These are phyloP conservation scores for Harpalus rufipes DNA, from an alignment of 2,888 invertebrate genomes.

Conservation along the genomic window DNA sequence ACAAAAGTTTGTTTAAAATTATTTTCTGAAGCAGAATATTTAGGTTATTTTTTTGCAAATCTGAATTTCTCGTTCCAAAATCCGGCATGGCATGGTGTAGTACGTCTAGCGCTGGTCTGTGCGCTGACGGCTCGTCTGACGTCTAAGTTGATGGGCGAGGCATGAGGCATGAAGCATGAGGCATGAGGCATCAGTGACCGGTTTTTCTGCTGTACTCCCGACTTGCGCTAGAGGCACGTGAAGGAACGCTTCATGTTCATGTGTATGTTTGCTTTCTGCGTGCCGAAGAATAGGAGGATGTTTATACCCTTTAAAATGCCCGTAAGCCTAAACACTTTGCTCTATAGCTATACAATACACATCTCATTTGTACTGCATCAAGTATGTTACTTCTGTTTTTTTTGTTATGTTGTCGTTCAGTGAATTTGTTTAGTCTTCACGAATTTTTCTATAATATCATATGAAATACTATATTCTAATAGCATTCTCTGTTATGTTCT, in stretches of 20 bases:
- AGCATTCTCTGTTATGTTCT: no score
- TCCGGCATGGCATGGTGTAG: not conserved
- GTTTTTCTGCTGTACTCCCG: constrained; percentile 11
- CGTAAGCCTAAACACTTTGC: not conserved
- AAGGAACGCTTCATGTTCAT: constrained; percentile 14
- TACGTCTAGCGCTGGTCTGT: not conserved
- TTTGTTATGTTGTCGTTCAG: no score
- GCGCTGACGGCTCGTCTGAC: constrained; percentile 7
- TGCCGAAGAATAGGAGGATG: constrained; percentile 4
- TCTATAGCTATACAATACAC: no score
- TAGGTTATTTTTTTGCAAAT: not conserved
- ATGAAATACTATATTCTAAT: no score
- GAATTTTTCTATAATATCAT: no score
- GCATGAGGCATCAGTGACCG: constrained; percentile 33
- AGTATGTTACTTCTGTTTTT: no score
- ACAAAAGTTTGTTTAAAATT: no score
- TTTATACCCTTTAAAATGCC: not conserved
- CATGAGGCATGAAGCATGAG: constrained; percentile 4
- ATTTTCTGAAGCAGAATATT: not conserved
- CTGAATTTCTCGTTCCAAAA: not conserved
- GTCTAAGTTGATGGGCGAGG: constrained; percentile 13
- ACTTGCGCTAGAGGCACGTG: constrained; percentile 13
- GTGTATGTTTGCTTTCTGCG: constrained; percentile 34
- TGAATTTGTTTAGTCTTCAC: no score
- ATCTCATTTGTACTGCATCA: no score